Evolutionary conservation across 2,888 invertebrate species (phyloP).

Genomic region (Clanis bilineata): DNA sequence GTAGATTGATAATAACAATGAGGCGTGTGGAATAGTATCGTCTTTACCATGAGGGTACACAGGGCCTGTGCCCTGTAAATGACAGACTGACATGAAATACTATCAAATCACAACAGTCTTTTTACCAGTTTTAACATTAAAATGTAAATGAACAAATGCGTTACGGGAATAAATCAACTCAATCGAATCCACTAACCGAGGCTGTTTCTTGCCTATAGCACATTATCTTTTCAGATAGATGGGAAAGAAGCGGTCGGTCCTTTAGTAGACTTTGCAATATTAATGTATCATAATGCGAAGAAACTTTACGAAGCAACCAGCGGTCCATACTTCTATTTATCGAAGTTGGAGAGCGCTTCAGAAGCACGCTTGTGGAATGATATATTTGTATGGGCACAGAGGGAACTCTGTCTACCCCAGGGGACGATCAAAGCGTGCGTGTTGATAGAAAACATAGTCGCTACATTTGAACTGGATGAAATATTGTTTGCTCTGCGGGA

Average conservation of each 20-base stretch:
- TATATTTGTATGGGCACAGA: constrained; percentile 85
- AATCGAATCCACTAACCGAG: constrained; percentile 1
- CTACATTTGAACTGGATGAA: constrained; percentile 86
- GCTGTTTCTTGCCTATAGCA: background rate
- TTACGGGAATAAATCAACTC: no score
- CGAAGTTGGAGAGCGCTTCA: constrained; percentile 84
- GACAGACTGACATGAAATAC: no score
- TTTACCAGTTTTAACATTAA: no score
- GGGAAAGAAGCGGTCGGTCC: constrained; percentile 84
- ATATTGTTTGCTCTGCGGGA: constrained; percentile 85
- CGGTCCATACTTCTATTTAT: constrained; percentile 88
- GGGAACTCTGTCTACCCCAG: constrained; percentile 76
- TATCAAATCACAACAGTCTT: no score
- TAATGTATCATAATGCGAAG: constrained; percentile 85
- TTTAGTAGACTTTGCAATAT: constrained; percentile 86
- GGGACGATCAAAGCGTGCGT: constrained; percentile 88
- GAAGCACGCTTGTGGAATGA: constrained; percentile 87
- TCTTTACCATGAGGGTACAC: no score
- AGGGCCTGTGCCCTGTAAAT: no score
- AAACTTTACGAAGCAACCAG: constrained; percentile 76
- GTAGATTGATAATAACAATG: no score
- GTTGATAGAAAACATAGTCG: constrained; percentile 86
- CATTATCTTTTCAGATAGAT: constrained; percentile 65
- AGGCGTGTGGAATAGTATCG: no score
- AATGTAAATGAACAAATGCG: no score